Conservation (phyloP, 1,140 invertebrate genomes). For the Lepidurus arcticus region DNA sequence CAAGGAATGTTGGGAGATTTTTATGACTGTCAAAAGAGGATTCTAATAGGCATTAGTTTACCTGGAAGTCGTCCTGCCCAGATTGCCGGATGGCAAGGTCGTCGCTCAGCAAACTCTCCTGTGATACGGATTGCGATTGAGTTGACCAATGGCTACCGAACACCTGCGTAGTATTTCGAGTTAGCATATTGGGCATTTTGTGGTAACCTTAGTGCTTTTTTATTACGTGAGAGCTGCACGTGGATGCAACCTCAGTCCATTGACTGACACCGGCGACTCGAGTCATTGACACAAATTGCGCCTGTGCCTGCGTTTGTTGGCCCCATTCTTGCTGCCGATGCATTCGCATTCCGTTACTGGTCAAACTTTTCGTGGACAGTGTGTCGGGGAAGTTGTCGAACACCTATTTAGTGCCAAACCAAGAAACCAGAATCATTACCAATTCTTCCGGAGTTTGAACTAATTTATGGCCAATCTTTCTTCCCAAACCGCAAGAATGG, state of each 20-base stretch:
- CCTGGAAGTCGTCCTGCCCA: neutral
- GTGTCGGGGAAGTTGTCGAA: neutral
- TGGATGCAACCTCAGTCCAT: conserved; percentile 9
- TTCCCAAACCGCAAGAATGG: too few relatives aligned
- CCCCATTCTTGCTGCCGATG: neutral
- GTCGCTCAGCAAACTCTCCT: conserved; percentile 9
- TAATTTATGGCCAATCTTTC: too few relatives aligned
- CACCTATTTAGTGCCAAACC: neutral
- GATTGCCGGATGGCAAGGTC: neutral
- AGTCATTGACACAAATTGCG: conserved; percentile 1
- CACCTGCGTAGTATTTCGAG: neutral
- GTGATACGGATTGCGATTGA: conserved; percentile 12
- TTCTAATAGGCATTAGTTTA: neutral
- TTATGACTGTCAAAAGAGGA: neutral
- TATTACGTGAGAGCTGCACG: neutral
- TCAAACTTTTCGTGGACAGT: neutral
- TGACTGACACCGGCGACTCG: neutral
- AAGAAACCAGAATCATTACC: neutral
- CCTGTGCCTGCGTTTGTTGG: neutral
- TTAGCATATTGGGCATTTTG: neutral
- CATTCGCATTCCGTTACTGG: neutral
- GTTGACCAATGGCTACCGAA: conserved; percentile 21
- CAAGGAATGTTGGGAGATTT: neutral
- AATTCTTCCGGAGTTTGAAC: too few relatives aligned
- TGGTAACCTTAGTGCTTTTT: neutral